phyloP scores from a whole-genome alignment of 2,888 invertebrate species.

The Phalera bucephala region DNA sequence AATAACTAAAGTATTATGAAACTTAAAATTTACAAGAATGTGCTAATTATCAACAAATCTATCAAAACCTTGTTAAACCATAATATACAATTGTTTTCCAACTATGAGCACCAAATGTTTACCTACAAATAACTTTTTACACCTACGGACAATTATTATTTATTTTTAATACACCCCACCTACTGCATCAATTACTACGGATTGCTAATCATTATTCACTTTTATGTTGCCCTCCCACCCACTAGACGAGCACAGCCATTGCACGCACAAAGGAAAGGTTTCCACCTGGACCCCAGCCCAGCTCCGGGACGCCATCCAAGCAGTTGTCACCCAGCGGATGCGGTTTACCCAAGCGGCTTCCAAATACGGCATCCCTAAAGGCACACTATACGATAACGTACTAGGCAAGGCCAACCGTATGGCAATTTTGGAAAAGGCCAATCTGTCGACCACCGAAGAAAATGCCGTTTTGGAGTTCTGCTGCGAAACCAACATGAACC shows the following conservation, averaged over 20 bases:
- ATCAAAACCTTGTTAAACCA: no score
- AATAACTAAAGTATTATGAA: no score
- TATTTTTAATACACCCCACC: no score
- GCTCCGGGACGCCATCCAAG: slow-evolving; percentile 89
- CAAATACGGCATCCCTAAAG: slow-evolving; percentile 88
- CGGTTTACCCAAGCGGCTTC: slow-evolving; percentile 90
- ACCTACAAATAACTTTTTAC: no score
- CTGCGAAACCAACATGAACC: slow-evolving; percentile 88
- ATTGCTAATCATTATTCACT: slow-evolving; percentile 5
- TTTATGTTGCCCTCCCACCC: slow-evolving; percentile 53
- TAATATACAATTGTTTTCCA: no score
- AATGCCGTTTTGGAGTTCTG: slow-evolving; percentile 87
- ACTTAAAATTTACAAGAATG: no score
- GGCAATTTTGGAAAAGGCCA: slow-evolving; percentile 88
- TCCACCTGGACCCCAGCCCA: slow-evolving; percentile 89
- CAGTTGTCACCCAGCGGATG: slow-evolving; percentile 89
- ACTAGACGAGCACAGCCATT: slow-evolving; percentile 81
- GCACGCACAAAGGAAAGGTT: slow-evolving; percentile 87
- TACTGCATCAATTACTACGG: slow-evolving; percentile 11
- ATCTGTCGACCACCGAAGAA: slow-evolving; percentile 84
- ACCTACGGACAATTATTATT: no score
- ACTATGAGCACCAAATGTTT: no score
- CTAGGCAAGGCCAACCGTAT: slow-evolving; percentile 90
- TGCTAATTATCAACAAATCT: no score
- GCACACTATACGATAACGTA: slow-evolving; percentile 90